Evolutionary conservation across 2,797 vertebrate genomes (phyloP).

Genomic region (Loris lydekkerianus): DNA sequence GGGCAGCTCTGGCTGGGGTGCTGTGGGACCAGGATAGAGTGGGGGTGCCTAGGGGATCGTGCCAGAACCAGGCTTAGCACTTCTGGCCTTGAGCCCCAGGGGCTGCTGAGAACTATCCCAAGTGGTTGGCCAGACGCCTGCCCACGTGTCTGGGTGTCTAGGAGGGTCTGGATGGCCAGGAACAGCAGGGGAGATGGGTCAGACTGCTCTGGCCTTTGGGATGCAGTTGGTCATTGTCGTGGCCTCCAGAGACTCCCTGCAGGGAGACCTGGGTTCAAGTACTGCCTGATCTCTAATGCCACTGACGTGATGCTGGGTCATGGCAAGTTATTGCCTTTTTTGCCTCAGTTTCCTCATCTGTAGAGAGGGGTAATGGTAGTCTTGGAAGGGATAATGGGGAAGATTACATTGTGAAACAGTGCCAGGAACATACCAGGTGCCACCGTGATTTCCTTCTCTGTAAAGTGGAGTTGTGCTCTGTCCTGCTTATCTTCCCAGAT

Average conservation of each 20-base stretch:
- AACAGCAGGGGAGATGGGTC: background rate
- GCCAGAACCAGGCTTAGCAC: slow-evolving; percentile 14
- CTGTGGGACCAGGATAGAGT: background rate
- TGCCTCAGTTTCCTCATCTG: slow-evolving; percentile 2
- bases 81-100: background rate
- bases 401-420: background rate
- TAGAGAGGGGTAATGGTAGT: background rate
- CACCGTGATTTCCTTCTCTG: background rate
- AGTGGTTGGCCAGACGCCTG: background rate
- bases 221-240: background rate
- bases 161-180: background rate
- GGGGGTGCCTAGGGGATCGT: background rate
- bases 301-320: background rate
- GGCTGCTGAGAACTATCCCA: background rate
- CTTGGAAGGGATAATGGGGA: background rate
- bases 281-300: background rate
- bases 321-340: background rate
- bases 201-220: background rate
- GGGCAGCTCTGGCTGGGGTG: background rate
- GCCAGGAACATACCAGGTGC: background rate
- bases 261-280: background rate
- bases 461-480: background rate
- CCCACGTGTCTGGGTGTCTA: background rate
- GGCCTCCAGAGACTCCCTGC: background rate
- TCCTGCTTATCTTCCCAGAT: background rate